Evolutionary conservation across 2,888 invertebrate species (phyloP), one percentile per base, ranked within the genome.

Genomic region (Pristionchus japonicus): DNA sequence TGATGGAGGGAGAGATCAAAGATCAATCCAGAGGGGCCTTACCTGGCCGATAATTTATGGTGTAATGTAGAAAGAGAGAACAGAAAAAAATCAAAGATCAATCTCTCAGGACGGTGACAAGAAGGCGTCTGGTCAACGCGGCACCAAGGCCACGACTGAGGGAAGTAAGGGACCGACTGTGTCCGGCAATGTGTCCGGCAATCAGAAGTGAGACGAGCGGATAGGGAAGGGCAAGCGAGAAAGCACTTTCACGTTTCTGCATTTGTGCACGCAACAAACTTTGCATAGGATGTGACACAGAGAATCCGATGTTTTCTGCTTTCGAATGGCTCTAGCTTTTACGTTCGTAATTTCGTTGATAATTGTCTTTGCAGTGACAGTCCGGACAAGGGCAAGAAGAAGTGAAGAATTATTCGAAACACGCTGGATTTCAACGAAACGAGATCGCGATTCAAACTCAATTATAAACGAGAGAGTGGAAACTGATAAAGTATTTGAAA

Each of bases 51-150:
- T n/a, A n/a, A n/a, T n/a, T n/a, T n/a, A n/a, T n/a, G n/a, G n/a
- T n/a, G n/a, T n/a, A n/a, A n/a, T n/a, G n/a, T n/a, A n/a, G n/a
- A n/a, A n/a, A n/a, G n/a, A n/a, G n/a, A n/a, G n/a, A 43, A 82
- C 9, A 82, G 82, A 82, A n/a, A 57, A n/a, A 57, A n/a, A 57
- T 70, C 70, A 70, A 70, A 70, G 70, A 70, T 70, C 70, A 70
- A 64, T 70, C n/a, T 52, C 52, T 70, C 37, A 70, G 70, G 84
- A 84, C 13, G 31, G 84, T 17, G 84, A 84, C 57, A 84, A 34
- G 43, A 57, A 20, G 57, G 23, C 9, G 23, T 57, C 57, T 4
- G 57, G 57, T 7, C 57, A 57, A n/a, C 3, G 57, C 1, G n/a
- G 9, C 23, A 57, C 23, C 57, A 57, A 57, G 57, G 57, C 23